Percentiles rank a stretch among this genome's conserved stretches.
Evolutionary conservation across 2,113 vertebrate genomes (phyloP).

Genomic region (Neolamprologus devosi): DNA sequence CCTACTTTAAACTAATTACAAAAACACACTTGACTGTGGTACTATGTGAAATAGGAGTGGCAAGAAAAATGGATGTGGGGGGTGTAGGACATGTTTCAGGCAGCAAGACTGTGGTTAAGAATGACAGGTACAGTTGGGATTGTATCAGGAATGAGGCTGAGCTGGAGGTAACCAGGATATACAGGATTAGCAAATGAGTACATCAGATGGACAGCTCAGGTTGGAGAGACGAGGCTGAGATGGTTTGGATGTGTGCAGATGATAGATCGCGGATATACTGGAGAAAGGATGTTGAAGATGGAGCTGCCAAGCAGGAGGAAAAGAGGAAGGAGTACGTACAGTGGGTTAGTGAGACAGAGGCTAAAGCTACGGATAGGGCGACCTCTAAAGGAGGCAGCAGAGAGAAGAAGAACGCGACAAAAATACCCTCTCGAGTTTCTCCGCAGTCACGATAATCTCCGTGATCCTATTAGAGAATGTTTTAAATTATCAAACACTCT

Average conservation of each 20-base stretch:
- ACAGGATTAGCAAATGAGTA: not conserved
- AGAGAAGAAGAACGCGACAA: not conserved
- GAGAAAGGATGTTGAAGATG: not conserved
- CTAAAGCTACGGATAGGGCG: accelerated
- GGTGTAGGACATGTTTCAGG: not conserved
- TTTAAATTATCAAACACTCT: not conserved
- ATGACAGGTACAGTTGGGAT: not conserved
- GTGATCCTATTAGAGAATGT: not conserved
- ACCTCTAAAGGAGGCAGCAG: not conserved
- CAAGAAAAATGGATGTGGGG: accelerated
- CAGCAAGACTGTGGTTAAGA: not conserved
- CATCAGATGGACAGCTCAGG: not conserved
- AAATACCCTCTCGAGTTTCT: not conserved
- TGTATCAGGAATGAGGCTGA: accelerated
- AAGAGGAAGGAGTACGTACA: not conserved
- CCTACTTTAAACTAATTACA: not conserved
- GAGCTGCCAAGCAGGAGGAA: not conserved
- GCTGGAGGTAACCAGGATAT: not conserved
- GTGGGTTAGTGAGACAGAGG: not conserved
- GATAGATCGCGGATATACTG: not conserved
- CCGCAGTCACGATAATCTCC: not conserved
- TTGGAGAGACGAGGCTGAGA: not conserved
- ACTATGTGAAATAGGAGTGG: not conserved
- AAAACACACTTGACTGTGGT: not conserved
- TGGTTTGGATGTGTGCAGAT: not conserved